Evolutionary conservation across 2,888 invertebrate species (phyloP).

Genomic region (Nineta flava): DNA sequence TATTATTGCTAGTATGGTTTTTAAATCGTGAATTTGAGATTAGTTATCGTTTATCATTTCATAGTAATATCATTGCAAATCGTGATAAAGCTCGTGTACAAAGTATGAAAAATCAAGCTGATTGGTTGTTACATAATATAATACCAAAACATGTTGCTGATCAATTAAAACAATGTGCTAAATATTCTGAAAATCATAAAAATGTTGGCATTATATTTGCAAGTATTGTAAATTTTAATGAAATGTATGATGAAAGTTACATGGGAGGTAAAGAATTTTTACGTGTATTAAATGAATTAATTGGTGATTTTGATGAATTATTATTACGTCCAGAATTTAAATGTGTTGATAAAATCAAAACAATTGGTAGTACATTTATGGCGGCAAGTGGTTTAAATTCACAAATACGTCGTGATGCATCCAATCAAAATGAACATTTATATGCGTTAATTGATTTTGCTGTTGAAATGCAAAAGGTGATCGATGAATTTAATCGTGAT

Average conservation of each 20-base stretch:
- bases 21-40: constrained; percentile 93
- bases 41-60: constrained; percentile 82
- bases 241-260: constrained; percentile 95
- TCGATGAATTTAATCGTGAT: constrained; percentile 77
- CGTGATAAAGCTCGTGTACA: constrained; percentile 79
- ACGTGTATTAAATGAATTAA: constrained; percentile 86
- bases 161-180: constrained; percentile 78
- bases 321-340: constrained; percentile 65
- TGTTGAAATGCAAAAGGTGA: constrained; percentile 74
- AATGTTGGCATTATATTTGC: constrained; percentile 91
- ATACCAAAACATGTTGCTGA: constrained; percentile 93
- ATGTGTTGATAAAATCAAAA: constrained; percentile 93
- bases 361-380: constrained; percentile 95
- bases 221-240: constrained; percentile 91
- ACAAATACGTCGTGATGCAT: constrained; percentile 47
- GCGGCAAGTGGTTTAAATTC: constrained; percentile 92
- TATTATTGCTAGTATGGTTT: constrained; percentile 82
- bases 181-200: constrained; percentile 88
- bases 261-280: constrained; percentile 89
- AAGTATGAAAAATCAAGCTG: constrained; percentile 88
- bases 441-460: constrained; percentile 86
- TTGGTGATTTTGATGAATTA: constrained; percentile 91
- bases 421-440: constrained; percentile 60
- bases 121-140: constrained; percentile 91
- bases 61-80: constrained; percentile 81